phyloP scores from a whole-genome alignment of 2,888 invertebrate genomes.

The Dryobotodes eremita region DNA sequence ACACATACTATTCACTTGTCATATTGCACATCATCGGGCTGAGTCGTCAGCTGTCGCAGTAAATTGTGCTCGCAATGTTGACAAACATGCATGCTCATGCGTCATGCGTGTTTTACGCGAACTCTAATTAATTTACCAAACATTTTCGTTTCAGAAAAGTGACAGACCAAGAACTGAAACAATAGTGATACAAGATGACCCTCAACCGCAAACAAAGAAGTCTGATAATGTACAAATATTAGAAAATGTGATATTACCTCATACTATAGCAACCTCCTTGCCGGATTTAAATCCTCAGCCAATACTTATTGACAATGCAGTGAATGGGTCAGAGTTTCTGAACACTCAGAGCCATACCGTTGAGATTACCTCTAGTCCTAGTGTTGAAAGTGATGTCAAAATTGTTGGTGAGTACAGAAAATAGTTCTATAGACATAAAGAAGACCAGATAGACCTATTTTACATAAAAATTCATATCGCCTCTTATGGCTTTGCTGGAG shows the following conservation, averaged over 20 bases:
- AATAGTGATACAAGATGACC: constrained; percentile 28
- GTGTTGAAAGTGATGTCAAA: constrained; percentile 55
- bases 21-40: not conserved
- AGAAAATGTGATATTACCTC: constrained; percentile 46
- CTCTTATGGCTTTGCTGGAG: too few relatives aligned
- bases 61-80: constrained; percentile 2
- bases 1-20: not conserved
- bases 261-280: constrained; percentile 48
- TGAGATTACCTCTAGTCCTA: constrained; percentile 47
- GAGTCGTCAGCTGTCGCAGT: not conserved
- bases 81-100: not conserved
- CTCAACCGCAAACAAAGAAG: constrained; percentile 10
- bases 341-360: constrained; percentile 21
- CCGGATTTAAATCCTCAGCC: constrained; percentile 69
- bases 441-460: too few relatives aligned
- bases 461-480: too few relatives aligned
- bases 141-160: constrained; percentile 46
- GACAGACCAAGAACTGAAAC: constrained; percentile 34
- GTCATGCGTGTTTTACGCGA: not conserved
- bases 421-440: too few relatives aligned
- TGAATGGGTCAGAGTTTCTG: not conserved
- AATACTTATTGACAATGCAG: constrained; percentile 24
- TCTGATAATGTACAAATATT: constrained; percentile 30
- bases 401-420: constrained; percentile 49
- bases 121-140: constrained; percentile 12